These are phyloP conservation scores for Xylocampa areola DNA, from an alignment of 2,888 invertebrate genomes.

Conservation along the genomic window DNA sequence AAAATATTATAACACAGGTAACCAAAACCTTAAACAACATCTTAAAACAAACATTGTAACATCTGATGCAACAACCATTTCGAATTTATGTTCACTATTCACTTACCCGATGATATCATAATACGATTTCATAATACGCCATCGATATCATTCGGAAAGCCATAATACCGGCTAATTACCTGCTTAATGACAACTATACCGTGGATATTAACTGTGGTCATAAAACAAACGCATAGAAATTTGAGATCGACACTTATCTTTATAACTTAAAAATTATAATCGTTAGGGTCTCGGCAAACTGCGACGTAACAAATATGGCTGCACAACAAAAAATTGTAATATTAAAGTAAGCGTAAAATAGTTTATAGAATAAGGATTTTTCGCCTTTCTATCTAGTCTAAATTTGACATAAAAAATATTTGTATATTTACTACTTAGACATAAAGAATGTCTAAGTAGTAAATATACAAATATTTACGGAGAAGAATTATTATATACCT, in stretches of 20 bases:
- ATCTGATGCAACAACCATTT: conserved; percentile 45
- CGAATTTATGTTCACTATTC: conserved; percentile 25
- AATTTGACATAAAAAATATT: too few species aligned
- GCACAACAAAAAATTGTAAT: background rate
- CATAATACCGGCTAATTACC: conserved; percentile 53
- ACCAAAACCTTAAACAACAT: conserved; percentile 4
- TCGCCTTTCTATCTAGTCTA: too few species aligned
- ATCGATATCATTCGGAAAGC: conserved; percentile 37
- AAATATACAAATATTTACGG: too few species aligned
- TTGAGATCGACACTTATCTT: conserved; percentile 47
- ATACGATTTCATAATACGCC: conserved; percentile 53
- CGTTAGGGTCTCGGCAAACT: conserved; percentile 30
- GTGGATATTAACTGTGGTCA: conserved; percentile 34
- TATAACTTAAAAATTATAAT: conserved; percentile 52
- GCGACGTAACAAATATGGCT: conserved; percentile 9
- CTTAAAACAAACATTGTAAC: conserved; percentile 19
- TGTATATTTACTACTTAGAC: too few species aligned
- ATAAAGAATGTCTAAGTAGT: too few species aligned
- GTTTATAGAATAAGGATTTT: too few species aligned
- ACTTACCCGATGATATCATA: conserved; percentile 38
- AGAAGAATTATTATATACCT: too few species aligned
- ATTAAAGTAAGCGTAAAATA: too few species aligned
- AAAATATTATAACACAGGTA: background rate
- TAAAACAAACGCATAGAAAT: conserved; percentile 57
- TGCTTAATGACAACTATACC: conserved; percentile 47